phyloP scores from a whole-genome alignment of 2,888 invertebrate species.

The Allygus modestus region DNA sequence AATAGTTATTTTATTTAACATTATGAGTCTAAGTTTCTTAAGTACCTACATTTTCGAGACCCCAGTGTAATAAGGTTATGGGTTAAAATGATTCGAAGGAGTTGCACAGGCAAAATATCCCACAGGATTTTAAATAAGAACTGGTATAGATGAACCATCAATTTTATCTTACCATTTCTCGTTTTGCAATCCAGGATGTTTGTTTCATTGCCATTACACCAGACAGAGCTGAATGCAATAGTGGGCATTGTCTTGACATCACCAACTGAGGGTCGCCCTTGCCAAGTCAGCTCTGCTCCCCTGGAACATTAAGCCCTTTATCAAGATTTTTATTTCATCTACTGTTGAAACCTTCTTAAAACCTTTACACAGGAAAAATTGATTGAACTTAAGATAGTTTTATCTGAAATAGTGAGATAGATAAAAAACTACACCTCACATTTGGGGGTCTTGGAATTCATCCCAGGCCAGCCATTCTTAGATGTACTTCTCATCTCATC shows the following conservation, averaged over 20 bases:
- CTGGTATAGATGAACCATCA: no score
- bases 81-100: no score
- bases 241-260: constrained; percentile 69
- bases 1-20: no score
- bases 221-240: constrained; percentile 73
- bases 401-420: background rate
- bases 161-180: constrained; percentile 67
- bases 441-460: no score
- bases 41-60: no score
- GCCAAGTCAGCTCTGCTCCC: constrained; percentile 76
- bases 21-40: no score
- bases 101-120: no score
- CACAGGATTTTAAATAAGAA: no score
- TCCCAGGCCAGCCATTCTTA: no score
- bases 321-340: constrained; percentile 16
- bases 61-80: no score
- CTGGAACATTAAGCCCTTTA: constrained; percentile 71
- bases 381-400: background rate
- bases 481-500: no score
- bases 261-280: constrained; percentile 73
- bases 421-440: no score
- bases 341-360: constrained; percentile 6
- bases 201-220: constrained; percentile 75
- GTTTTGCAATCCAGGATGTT: constrained; percentile 72
- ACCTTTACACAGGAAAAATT: constrained; percentile 2